Evolutionary conservation across 2,113 vertebrate species (phyloP), one percentile per base, ranked within the genome.

Genomic region (Sander lucioperca): DNA sequence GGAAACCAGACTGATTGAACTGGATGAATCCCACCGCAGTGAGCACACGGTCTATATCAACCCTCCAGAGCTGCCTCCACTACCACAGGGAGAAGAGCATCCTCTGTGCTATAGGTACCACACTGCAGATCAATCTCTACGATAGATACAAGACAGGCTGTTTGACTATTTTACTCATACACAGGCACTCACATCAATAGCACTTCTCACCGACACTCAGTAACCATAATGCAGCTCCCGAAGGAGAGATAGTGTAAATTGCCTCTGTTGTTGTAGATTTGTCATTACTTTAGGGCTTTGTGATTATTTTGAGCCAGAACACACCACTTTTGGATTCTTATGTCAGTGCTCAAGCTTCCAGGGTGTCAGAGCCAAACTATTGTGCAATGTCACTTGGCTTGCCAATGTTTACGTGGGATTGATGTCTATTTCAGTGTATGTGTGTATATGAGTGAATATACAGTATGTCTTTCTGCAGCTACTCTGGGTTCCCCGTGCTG

Each of bases 1-100:
- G 82, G 98, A 99, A 76, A 94, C 94, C 6, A 95, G 96, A 56
- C 96, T 99, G 48, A 98, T 99, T 66, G 98, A 99, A 88, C 92
- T 99, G 92, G 98, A 99, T 86, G 97, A 99, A 71, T 98, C 98
- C 14, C 96, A 99, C 93, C 96, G 94, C 93, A 98, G 98, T 18
- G 98, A 99, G 90, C 98, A 99, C 88, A 99, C 98, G 0, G 98
- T 99, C 76, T 99, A 97, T 81, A 96, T 99, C 91, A 99, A 97
- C 36, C 98, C 98, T 2, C 98, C 98, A 0, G 98, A 99, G 90
- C 97, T 99, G 74, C 97, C 98, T 63, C 96, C 95, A 6, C 95
- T 97, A 36, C 97, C 97, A 12, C 95, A 96, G 48, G 98, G 97
- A 75, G 97, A 99, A 86, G 98, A 99, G 78, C 96, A 97, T 79